Conservation (phyloP, 2,888 invertebrate species). For the Napeogenes sylphis region DNA sequence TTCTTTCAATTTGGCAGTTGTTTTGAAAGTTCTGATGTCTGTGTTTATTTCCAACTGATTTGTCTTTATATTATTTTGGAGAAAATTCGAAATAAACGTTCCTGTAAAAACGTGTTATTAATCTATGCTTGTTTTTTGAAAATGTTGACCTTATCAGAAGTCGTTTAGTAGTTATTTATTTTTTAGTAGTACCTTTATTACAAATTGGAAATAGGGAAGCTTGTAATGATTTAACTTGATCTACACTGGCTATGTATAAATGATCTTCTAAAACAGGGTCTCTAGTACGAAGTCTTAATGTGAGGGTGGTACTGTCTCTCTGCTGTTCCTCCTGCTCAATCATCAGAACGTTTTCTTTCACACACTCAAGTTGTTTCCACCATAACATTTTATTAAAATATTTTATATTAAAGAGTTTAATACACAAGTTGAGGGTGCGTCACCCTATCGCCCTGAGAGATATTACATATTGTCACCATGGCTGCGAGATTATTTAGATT, state of each 20-base stretch:
- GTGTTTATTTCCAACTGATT: conserved; percentile 83
- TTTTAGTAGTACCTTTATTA: conserved; percentile 59
- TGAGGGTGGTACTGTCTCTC: conserved; percentile 58
- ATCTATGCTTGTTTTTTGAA: conserved; percentile 1
- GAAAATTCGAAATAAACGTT: conserved; percentile 80
- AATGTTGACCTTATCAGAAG: not conserved
- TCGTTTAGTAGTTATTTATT: not conserved
- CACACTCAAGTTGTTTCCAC: conserved; percentile 70
- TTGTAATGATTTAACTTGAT: conserved; percentile 81
- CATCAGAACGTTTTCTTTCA: conserved; percentile 61
- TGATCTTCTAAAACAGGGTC: conserved; percentile 64
- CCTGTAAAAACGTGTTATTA: conserved; percentile 50
- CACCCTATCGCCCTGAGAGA: conserved; percentile 37
- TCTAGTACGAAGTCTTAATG: conserved; percentile 57
- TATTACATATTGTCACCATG: conserved; percentile 60
- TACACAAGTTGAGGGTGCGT: conserved; percentile 6
- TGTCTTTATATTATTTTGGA: conserved; percentile 81
- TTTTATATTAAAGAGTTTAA: not conserved
- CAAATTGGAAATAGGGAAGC: conserved; percentile 81
- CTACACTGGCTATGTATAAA: conserved; percentile 63
- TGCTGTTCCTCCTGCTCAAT: conserved; percentile 64
- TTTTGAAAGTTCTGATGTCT: conserved; percentile 80
- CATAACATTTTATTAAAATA: conserved; percentile 63
- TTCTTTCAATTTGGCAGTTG: conserved; percentile 81
- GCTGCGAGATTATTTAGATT: conserved; percentile 50